These are phyloP conservation scores for Pteronotus mesoamericanus DNA, from an alignment of 2,797 vertebrate genomes.

Conservation along the genomic window DNA sequence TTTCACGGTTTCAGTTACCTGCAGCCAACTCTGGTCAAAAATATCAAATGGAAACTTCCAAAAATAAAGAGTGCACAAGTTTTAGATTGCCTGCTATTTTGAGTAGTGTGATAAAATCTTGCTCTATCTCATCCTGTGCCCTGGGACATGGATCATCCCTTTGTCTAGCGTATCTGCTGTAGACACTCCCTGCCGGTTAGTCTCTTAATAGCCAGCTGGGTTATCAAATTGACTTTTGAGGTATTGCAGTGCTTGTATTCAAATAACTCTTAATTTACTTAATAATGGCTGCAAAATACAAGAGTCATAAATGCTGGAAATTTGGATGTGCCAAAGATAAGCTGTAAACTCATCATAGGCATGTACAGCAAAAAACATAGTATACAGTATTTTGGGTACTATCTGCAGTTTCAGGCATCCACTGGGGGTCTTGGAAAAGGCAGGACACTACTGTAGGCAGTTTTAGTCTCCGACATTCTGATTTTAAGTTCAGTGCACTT, in stretches of 20 bases:
- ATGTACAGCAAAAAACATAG: not conserved
- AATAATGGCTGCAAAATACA: not conserved
- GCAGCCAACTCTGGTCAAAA: not conserved
- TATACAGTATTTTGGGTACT: not conserved
- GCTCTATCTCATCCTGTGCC: not conserved
- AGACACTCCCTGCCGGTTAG: not conserved
- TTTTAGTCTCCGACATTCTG: not conserved
- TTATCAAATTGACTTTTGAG: not conserved
- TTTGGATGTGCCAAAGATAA: not conserved
- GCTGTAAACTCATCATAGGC: not conserved
- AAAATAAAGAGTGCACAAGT: not conserved
- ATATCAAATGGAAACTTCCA: not conserved
- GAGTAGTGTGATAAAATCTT: not conserved
- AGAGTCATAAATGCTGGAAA: not conserved
- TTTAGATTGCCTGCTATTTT: not conserved
- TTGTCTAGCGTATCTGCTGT: not conserved
- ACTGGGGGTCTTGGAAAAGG: not conserved
- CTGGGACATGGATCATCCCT: not conserved
- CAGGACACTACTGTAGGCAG: not conserved
- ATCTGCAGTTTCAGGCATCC: not conserved
- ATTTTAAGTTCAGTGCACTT: not conserved
- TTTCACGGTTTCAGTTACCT: not conserved
- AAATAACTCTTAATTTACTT: not conserved
- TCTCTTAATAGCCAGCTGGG: not conserved
- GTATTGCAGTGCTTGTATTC: not conserved